These are phyloP conservation scores for Candidula unifasciata DNA, from an alignment of 2,888 invertebrate genomes.

Conservation along the genomic window DNA sequence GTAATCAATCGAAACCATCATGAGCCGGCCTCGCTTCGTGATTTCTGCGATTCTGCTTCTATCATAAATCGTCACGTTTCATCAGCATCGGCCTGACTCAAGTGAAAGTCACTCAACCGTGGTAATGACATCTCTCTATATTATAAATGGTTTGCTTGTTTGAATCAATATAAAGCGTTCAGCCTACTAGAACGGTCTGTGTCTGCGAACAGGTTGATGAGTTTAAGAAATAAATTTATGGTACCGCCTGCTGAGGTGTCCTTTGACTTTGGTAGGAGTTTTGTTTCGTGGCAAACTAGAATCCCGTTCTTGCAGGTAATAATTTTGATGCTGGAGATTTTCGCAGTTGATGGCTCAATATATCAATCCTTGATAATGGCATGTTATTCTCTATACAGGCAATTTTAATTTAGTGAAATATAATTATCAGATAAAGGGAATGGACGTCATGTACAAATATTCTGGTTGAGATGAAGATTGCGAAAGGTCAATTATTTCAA, in stretches of 20 bases:
- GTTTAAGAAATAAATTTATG: constrained; percentile 35
- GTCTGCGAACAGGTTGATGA: neutral
- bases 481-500: neutral
- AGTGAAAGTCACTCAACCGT: constrained; percentile 4
- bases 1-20: constrained; percentile 8
- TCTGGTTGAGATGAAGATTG: neutral
- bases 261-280: neutral
- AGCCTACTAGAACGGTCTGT: neutral
- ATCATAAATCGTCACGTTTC: constrained; percentile 27
- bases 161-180: constrained; percentile 13
- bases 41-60: neutral
- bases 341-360: neutral
- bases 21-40: neutral
- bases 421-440: constrained; percentile 11
- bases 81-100: neutral
- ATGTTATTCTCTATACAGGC: neutral
- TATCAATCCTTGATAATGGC: neutral
- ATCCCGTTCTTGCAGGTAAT: neutral
- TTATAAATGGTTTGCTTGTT: constrained; percentile 25
- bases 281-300: neutral
- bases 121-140: constrained; percentile 24
- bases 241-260: neutral
- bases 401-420: constrained; percentile 17
- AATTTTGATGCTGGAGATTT: constrained; percentile 18
- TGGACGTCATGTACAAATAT: neutral